These are phyloP conservation scores for Prionailurus bengalensis DNA, from an alignment of 2,113 vertebrate species.

Conservation along the genomic window DNA sequence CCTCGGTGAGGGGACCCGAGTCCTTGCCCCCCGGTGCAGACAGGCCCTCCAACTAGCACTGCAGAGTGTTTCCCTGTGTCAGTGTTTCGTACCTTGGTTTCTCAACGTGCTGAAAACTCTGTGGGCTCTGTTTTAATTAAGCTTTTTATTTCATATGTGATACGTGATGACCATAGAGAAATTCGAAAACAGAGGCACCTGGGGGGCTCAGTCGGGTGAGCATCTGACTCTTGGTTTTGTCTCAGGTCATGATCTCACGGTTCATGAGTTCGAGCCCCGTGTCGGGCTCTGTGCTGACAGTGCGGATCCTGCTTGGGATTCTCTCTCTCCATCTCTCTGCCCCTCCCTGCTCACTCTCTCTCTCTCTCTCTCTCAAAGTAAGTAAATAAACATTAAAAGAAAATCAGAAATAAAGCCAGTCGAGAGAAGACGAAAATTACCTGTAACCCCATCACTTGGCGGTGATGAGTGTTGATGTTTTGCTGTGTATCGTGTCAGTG, in stretches of 20 bases:
- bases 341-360: no score
- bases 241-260: no score
- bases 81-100: background rate
- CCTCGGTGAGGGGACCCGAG: background rate
- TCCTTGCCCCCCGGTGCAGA: background rate
- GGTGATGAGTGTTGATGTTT: no score
- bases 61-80: background rate
- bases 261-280: no score
- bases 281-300: no score
- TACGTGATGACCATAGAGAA: background rate
- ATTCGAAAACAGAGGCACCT: background rate
- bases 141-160: background rate
- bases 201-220: no score
- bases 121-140: background rate
- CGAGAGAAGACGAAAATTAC: background rate
- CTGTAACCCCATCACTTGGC: background rate
- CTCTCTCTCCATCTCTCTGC: no score
- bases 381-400: background rate
- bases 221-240: no score
- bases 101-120: background rate
- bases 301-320: no score
- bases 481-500: accelerated
- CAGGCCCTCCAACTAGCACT: background rate
- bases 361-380: no score
- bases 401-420: background rate